Conservation (phyloP, 2,113 vertebrate genomes). For the Cisticola juncidis region DNA sequence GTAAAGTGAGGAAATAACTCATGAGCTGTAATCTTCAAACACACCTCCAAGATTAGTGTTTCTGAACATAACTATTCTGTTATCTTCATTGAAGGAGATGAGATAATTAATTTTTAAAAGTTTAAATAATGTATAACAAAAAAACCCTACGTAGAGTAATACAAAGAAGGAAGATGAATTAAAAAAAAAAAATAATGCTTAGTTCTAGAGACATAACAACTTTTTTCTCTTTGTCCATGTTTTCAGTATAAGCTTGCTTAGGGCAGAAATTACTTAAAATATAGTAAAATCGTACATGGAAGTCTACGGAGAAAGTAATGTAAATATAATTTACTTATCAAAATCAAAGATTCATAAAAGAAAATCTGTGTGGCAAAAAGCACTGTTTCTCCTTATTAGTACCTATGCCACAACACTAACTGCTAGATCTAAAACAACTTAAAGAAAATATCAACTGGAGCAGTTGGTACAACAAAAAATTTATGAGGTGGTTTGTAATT, state of each 20-base stretch:
- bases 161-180: neutral
- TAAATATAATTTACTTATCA: neutral
- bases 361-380: neutral
- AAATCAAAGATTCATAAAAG: neutral
- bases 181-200: no score
- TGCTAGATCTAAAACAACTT: neutral
- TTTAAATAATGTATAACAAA: neutral
- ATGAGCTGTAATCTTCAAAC: neutral
- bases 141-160: neutral
- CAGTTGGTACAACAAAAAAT: neutral
- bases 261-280: neutral
- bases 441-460: neutral
- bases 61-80: neutral
- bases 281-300: neutral
- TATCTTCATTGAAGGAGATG: neutral
- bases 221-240: neutral
- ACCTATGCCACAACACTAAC: neutral
- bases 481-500: neutral
- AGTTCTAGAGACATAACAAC: neutral
- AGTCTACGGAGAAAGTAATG: neutral
- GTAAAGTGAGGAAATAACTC: neutral
- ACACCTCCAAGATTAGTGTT: neutral
- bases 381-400: neutral
- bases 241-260: neutral
- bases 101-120: neutral